These are phyloP conservation scores for Malurus alboscapulatus DNA, from an alignment of 2,113 vertebrate species.

Conservation along the genomic window DNA sequence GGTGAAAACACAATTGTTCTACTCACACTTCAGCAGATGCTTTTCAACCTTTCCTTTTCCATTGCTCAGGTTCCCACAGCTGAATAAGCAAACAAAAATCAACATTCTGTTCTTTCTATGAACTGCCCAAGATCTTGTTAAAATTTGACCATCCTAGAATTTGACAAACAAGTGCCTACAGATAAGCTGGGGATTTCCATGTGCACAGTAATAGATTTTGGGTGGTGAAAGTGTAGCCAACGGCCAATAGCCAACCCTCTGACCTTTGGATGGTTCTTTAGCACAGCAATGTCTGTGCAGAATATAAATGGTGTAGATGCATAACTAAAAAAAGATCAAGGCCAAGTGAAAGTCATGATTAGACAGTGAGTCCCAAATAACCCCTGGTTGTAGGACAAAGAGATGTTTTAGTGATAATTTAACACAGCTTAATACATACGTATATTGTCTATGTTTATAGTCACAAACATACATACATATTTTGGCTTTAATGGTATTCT, in stretches of 20 bases:
- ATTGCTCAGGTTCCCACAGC: neutral
- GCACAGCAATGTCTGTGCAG: conserved; percentile 64
- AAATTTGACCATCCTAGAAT: conserved; percentile 2
- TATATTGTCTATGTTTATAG: neutral
- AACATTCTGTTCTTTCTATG: neutral
- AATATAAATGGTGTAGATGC: conserved; percentile 66
- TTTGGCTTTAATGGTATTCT: neutral
- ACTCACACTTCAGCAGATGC: neutral
- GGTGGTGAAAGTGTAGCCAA: conserved; percentile 42
- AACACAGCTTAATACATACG: neutral
- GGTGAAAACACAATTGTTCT: neutral
- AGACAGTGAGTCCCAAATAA: conserved; percentile 52
- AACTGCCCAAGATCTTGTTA: neutral
- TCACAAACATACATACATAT: neutral
- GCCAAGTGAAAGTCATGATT: conserved; percentile 68
- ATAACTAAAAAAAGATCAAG: conserved; percentile 76
- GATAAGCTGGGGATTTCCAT: conserved; percentile 73
- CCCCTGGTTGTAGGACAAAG: conserved; percentile 11
- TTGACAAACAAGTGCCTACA: neutral
- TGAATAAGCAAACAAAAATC: neutral
- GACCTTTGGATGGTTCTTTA: conserved; percentile 73
- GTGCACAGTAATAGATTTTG: conserved; percentile 71
- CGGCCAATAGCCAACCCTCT: conserved; percentile 57
- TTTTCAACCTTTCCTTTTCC: neutral
- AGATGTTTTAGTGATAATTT: neutral